Base-by-base conservation (phyloP, 2,113 vertebrate species). In the Pyxicephalus adspersus region DNA sequence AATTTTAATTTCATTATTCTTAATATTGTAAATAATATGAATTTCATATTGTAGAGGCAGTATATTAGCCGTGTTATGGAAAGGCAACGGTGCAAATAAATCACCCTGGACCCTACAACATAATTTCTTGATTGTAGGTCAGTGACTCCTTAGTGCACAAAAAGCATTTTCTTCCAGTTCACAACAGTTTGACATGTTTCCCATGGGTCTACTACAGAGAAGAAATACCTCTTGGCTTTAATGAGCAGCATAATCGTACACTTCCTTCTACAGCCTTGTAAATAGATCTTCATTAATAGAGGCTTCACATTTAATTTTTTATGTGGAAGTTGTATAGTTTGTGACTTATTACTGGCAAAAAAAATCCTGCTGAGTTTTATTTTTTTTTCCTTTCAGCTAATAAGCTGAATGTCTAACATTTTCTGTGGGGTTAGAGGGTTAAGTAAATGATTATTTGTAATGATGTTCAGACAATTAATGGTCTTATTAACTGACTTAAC, bases 211-310 rank as follows among this genome's bases (percentile, higher is more conserved):
- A 83, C 85, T 83, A 87, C 83, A 83, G 83, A 89, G 77, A 75
- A 85, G 86, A 81, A 54, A 79, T 64, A 82, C 71, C 80, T 85
- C 76, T 52, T 79, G 19, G 77, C 80, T 84, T 83, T 92, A 90
- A 91, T 87, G 84, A 91, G 84, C 61, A 82, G 83, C 87, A 84
- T 87, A 85, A 90, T 83, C 84, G 61, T 29, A 76, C 83, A 57
- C 50, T 87, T 86, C 88, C 87, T 83, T 85, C 89, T 85, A 75
- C 23, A 68, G 38, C 28, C 55, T 76, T 76, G 66, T 85, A 90
- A 90, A 90, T 84, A 90, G 64, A 87, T 88, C 85, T 91, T 89
- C 90, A 91, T 90, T 91, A 91, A 83, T 83, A 64, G 81, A 86
- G 58, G 51, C 76, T 87, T 20, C 54, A 63, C 76, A 73, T 84